phyloP scores from a whole-genome alignment of 2,888 invertebrate genomes.

The Zaprionus obscuricornis region DNA sequence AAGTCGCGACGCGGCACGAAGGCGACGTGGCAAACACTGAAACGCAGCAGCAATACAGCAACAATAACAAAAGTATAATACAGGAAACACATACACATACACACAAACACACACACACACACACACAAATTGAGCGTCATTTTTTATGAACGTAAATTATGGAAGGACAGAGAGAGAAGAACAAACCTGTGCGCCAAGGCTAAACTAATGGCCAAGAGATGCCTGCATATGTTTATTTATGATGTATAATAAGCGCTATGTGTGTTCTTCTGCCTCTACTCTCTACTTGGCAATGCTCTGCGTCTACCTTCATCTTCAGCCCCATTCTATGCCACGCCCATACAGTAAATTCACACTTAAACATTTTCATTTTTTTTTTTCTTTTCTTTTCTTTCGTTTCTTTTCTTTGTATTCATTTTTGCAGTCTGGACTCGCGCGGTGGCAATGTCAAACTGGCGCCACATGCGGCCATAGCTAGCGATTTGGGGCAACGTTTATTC shows the following conservation, averaged over 20 bases:
- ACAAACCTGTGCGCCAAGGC: slow-evolving; percentile 36
- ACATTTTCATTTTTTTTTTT: slow-evolving; percentile 20
- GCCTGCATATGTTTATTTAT: slow-evolving; percentile 76
- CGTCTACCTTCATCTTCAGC: no score
- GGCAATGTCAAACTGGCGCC: slow-evolving; percentile 87
- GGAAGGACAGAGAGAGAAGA: slow-evolving; percentile 38
- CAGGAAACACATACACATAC: background rate
- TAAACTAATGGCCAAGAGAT: slow-evolving; percentile 63
- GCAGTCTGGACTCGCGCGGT: slow-evolving; percentile 90
- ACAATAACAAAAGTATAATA: slow-evolving; percentile 7
- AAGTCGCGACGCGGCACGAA: slow-evolving; percentile 57
- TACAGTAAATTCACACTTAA: slow-evolving; percentile 55
- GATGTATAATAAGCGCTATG: slow-evolving; percentile 68
- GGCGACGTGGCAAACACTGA: slow-evolving; percentile 7
- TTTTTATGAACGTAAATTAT: slow-evolving; percentile 74
- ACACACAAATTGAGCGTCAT: slow-evolving; percentile 68
- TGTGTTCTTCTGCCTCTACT: background rate
- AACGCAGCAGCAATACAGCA: slow-evolving; percentile 23
- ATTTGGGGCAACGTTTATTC: slow-evolving; percentile 89
- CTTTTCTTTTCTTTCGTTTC: slow-evolving; percentile 1
- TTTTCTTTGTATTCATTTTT: no score
- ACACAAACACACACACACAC: slow-evolving; percentile 10
- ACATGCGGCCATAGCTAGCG: slow-evolving; percentile 91
- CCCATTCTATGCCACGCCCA: slow-evolving; percentile 63
- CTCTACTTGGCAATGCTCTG: background rate